phyloP scores from a whole-genome alignment of 2,888 invertebrate genomes.

The Cerceris ruficornis region DNA sequence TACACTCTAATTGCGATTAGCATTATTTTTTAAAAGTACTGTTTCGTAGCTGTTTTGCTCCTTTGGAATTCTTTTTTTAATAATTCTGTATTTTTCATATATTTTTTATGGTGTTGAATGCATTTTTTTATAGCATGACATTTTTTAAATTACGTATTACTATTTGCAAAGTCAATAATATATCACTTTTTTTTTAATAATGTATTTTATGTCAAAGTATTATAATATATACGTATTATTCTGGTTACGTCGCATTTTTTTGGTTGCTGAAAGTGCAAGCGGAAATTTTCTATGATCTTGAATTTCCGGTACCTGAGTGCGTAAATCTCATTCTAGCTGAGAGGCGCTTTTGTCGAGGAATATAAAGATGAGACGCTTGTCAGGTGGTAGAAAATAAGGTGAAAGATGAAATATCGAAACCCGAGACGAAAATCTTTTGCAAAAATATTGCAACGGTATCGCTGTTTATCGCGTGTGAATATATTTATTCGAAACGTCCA shows the following conservation, averaged over 20 bases:
- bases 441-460: slow-evolving; percentile 38
- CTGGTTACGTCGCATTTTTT: not conserved
- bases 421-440: slow-evolving; percentile 47
- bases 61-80: too few species aligned
- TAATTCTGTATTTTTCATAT: too few species aligned
- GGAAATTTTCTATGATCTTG: not conserved
- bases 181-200: too few species aligned
- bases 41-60: too few species aligned
- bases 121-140: too few species aligned
- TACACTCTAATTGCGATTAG: too few species aligned
- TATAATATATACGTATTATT: too few species aligned
- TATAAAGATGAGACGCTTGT: slow-evolving; percentile 25
- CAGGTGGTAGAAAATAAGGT: slow-evolving; percentile 9
- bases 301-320: slow-evolving; percentile 22
- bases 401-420: slow-evolving; percentile 18
- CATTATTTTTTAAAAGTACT: too few species aligned
- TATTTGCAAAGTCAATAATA: too few species aligned
- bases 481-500: slow-evolving; percentile 47
- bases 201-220: too few species aligned
- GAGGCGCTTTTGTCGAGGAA: slow-evolving; percentile 22
- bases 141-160: too few species aligned
- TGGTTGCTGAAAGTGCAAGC: not conserved
- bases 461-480: slow-evolving; percentile 46
- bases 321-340: slow-evolving; percentile 31
- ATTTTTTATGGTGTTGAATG: too few species aligned